A percentile compares a stretch with the other conserved stretches of the same genome.
Evolutionary conservation across 30 jellyfish, hydroid and myxozoan genomes (phyloP).

Genomic region (Sanderia malayensis): DNA sequence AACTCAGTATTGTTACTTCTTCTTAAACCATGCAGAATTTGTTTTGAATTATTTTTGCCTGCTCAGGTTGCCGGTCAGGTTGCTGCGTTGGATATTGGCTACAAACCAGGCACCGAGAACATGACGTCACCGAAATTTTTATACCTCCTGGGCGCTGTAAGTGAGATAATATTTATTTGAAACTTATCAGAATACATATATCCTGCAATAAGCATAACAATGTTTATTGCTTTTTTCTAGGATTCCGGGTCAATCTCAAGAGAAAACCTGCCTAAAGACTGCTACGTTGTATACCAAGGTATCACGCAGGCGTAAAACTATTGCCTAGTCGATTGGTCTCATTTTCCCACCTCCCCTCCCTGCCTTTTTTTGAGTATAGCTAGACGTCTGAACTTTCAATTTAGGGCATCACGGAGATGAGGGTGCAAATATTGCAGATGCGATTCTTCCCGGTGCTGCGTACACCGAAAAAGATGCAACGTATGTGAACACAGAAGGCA

Average conservation of each 20-base stretch:
- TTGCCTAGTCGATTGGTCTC: no score
- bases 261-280: conserved; percentile 74
- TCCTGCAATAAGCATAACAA: no score
- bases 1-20: no score
- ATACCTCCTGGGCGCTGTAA: conserved; percentile 82
- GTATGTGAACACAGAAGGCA: conserved; percentile 95
- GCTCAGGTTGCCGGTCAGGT: conserved; percentile 95
- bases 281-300: conserved; percentile 97
- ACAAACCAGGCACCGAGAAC: conserved; percentile 71
- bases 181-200: no score
- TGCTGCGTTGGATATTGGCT: conserved; percentile 96
- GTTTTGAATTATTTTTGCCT: background rate
- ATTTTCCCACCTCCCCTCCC: no score
- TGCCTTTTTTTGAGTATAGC: no score
- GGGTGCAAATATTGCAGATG: conserved; percentile 94
- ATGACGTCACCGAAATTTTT: conserved; percentile 71
- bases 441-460: conserved; percentile 96
- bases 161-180: no score
- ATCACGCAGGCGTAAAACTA: no score
- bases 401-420: conserved; percentile 98
- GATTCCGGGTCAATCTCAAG: conserved; percentile 76
- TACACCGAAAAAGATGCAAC: conserved; percentile 93
- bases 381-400: no score
- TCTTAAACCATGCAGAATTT: no score
- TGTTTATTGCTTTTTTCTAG: conserved; percentile 12